Percentiles rank a stretch among this genome's conserved stretches.
Evolutionary conservation across 2,888 invertebrate species (phyloP).

Genomic region (Epinotia bilunana): DNA sequence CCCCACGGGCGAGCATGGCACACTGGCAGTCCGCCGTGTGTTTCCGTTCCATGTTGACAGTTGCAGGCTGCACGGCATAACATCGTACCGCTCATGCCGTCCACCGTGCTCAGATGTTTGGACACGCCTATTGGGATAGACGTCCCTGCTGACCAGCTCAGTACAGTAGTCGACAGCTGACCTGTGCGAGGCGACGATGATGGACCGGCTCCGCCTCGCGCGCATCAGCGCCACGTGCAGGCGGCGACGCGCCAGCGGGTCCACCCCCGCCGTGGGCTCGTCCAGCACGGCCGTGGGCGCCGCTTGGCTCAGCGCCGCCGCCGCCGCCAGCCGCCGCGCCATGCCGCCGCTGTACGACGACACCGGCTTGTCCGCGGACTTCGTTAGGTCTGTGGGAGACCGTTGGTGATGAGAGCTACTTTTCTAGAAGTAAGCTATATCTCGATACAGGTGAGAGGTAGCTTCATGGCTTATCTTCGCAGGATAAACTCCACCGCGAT

Average conservation of each 20-base stretch:
- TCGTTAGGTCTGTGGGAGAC: slow-evolving; percentile 48
- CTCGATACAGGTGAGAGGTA: no score
- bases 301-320: slow-evolving; percentile 51
- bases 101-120: neutral
- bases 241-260: slow-evolving; percentile 86
- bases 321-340: slow-evolving; percentile 83
- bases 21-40: no score
- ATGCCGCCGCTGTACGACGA: slow-evolving; percentile 88
- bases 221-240: slow-evolving; percentile 81
- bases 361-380: slow-evolving; percentile 48
- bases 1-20: no score
- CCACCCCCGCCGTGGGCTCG: slow-evolving; percentile 89
- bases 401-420: no score
- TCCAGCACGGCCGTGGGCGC: slow-evolving; percentile 87
- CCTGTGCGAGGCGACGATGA: neutral
- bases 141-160: slow-evolving; percentile 70
- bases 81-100: neutral
- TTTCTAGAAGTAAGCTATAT: no score
- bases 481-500: no score
- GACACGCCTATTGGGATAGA: neutral
- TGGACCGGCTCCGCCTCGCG: neutral
- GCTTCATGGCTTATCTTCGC: no score
- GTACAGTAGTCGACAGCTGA: neutral
- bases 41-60: no score
- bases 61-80: slow-evolving; percentile 78